phyloP scores from a whole-genome alignment of 2,888 invertebrate genomes.

The Cephus nigrinus region DNA sequence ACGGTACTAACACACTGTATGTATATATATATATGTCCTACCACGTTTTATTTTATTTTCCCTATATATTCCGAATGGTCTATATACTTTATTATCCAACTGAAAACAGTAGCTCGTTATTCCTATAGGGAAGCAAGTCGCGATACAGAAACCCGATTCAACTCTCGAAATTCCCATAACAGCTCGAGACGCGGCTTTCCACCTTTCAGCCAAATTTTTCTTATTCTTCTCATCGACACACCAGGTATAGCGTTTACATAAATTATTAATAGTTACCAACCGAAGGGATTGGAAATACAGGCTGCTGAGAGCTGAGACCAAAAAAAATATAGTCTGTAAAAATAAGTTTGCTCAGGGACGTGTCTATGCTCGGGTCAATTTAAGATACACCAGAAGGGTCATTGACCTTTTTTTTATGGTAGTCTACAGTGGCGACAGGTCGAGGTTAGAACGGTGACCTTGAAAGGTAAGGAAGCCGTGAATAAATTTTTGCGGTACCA shows the following conservation, averaged over 20 bases:
- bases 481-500: slow-evolving; percentile 1
- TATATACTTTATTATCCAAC: background rate
- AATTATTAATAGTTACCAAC: background rate
- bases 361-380: background rate
- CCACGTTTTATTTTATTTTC: background rate
- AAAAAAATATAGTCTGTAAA: background rate
- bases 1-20: background rate
- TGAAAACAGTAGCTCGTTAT: background rate
- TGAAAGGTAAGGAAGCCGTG: background rate
- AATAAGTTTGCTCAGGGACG: background rate
- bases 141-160: background rate
- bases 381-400: background rate
- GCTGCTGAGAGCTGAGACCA: background rate
- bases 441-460: background rate
- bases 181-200: background rate
- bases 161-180: background rate
- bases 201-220: background rate
- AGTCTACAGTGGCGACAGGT: background rate
- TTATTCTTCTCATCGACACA: background rate
- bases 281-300: background rate
- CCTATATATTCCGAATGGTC: background rate
- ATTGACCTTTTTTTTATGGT: background rate
- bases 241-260: background rate
- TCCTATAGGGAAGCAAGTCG: background rate
- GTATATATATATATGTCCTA: background rate